Conservation (phyloP, 1,140 invertebrate species). For the Maconellicoccus hirsutus region DNA sequence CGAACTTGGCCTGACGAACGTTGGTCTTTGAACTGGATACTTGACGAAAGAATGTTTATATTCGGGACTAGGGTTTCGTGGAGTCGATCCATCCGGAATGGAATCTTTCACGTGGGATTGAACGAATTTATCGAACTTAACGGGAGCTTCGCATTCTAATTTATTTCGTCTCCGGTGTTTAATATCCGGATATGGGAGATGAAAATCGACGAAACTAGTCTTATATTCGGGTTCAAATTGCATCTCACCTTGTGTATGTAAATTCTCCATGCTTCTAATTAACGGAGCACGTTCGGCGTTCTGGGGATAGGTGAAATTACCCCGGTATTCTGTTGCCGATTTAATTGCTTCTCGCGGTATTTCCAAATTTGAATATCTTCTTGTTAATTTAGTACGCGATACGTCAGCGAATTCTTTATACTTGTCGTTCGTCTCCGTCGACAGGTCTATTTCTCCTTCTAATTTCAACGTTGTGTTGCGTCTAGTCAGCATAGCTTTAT, state of each 20-base stretch:
- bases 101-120: not conserved
- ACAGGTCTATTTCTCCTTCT: slow-evolving; percentile 26
- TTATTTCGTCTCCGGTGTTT: not conserved
- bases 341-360: slow-evolving; percentile 24
- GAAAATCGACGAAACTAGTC: slow-evolving; percentile 26
- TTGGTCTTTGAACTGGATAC: not conserved
- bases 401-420: slow-evolving; percentile 28
- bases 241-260: slow-evolving; percentile 27
- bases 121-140: not conserved
- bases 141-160: not conserved
- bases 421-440: slow-evolving; percentile 27
- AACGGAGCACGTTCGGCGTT: slow-evolving; percentile 18
- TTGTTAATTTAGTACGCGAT: slow-evolving; percentile 23
- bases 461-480: slow-evolving; percentile 24
- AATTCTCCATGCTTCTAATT: slow-evolving; percentile 24
- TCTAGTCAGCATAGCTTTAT: slow-evolving; percentile 13
- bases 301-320: slow-evolving; percentile 27
- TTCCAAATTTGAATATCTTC: slow-evolving; percentile 27
- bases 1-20: not conserved
- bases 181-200: not conserved
- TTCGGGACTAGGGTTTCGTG: not conserved
- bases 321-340: slow-evolving; percentile 23
- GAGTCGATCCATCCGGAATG: not conserved
- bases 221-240: slow-evolving; percentile 24
- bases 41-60: slow-evolving; percentile 1